Evolutionary conservation across 92 coral and sea anemone species (phyloP).

Genomic region (Palythoa grandis): DNA sequence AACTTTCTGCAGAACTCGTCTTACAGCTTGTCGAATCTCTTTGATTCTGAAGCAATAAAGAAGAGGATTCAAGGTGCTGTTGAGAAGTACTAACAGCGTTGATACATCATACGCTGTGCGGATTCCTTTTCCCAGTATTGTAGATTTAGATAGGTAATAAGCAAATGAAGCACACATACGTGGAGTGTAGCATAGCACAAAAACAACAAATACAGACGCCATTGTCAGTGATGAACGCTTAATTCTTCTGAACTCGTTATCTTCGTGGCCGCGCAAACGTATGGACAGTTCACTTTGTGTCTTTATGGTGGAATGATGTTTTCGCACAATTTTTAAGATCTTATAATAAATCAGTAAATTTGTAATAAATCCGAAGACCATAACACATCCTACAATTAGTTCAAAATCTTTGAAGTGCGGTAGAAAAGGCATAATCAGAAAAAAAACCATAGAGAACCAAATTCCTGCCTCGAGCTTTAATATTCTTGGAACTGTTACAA

Average conservation of each 20-base stretch:
- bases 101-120: neutral
- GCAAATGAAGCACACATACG: conserved; percentile 13
- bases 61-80: too few species aligned
- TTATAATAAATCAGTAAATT: too few species aligned
- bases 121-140: too few species aligned
- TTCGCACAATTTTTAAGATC: too few species aligned
- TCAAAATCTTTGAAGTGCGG: conserved; percentile 17
- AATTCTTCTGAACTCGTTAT: neutral
- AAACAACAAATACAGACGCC: too few species aligned
- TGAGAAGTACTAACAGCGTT: too few species aligned
- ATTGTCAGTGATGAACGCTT: too few species aligned
- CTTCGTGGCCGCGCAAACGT: conserved; percentile 9
- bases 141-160: neutral
- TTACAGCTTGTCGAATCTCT: too few species aligned
- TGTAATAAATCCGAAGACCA: neutral
- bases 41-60: too few species aligned
- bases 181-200: neutral
- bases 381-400: neutral
- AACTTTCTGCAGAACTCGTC: too few species aligned
- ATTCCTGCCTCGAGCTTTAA: neutral
- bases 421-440: conserved; percentile 13
- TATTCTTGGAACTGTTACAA: too few species aligned
- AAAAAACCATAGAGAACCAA: neutral
- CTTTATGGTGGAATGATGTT: neutral
- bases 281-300: neutral